These are phyloP conservation scores for Daktulosphaira vitifoliae DNA, from an alignment of 1,140 invertebrate genomes.

Conservation along the genomic window DNA sequence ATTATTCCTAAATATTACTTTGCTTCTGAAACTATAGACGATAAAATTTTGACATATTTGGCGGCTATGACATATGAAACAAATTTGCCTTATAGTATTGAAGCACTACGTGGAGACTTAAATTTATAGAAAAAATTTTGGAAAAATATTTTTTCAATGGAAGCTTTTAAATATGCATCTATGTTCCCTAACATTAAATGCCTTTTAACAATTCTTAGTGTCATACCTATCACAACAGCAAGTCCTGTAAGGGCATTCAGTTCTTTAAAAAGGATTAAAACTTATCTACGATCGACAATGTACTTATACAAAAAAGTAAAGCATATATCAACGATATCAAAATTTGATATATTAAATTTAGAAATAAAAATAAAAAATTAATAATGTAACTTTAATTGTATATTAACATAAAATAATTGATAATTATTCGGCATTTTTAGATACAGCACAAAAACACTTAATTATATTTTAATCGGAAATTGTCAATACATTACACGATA, in stretches of 20 bases:
- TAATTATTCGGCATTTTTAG: too few species aligned
- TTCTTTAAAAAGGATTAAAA: conserved; percentile 3
- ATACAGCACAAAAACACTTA: too few species aligned
- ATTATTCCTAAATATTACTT: conserved; percentile 17
- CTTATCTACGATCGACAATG: not conserved
- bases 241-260: not conserved
- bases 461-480: too few species aligned
- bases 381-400: too few species aligned
- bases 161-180: not conserved
- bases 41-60: conserved; percentile 14
- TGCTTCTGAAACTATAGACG: not conserved
- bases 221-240: not conserved
- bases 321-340: too few species aligned
- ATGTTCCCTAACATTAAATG: not conserved
- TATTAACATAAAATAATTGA: too few species aligned
- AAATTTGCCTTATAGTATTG: conserved; percentile 12
- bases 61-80: conserved; percentile 6
- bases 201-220: conserved; percentile 2
- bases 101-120: not conserved
- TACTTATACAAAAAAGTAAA: too few species aligned
- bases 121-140: too few species aligned
- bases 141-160: not conserved
- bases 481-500: too few species aligned
- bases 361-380: too few species aligned
- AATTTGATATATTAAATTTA: too few species aligned